These are phyloP conservation scores for Gymnoscopelus braueri DNA, from an alignment of 2,797 vertebrate species.

Conservation along the genomic window DNA sequence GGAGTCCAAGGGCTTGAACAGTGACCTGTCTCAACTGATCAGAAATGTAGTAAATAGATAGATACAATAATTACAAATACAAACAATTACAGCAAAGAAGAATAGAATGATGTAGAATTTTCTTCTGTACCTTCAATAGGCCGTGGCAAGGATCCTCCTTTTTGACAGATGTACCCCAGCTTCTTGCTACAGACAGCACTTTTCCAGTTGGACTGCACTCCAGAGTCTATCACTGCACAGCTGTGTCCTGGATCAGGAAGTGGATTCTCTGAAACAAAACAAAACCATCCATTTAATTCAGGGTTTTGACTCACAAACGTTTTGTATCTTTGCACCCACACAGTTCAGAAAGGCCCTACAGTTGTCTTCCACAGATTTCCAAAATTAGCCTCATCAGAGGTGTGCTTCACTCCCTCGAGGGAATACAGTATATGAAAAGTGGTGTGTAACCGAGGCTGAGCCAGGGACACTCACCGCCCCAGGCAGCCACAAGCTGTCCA, in stretches of 20 bases:
- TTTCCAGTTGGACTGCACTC: conserved; percentile 85
- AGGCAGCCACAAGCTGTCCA: no score
- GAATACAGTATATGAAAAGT: no score
- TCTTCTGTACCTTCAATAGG: conserved; percentile 79
- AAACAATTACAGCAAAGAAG: neutral
- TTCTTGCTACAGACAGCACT: conserved; percentile 83
- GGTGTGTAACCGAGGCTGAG: no score
- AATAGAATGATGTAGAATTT: conserved; percentile 9
- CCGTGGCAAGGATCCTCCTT: conserved; percentile 75
- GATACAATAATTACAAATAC: no score
- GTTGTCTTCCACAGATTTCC: no score
- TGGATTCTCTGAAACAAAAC: conserved; percentile 83
- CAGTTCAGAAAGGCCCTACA: no score
- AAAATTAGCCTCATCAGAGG: no score
- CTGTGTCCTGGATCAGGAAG: conserved; percentile 85
- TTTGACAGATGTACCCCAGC: conserved; percentile 92
- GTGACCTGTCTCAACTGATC: conserved; percentile 71
- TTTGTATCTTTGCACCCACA: no score
- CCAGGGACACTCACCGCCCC: no score
- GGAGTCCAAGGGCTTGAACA: conserved; percentile 88
- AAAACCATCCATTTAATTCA: no score
- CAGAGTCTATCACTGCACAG: conserved; percentile 85
- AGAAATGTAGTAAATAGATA: neutral
- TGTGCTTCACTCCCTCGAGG: no score
- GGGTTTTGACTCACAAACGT: no score